These are phyloP conservation scores for Erithacus rubecula DNA, from an alignment of 2,797 vertebrate species.

Conservation along the genomic window DNA sequence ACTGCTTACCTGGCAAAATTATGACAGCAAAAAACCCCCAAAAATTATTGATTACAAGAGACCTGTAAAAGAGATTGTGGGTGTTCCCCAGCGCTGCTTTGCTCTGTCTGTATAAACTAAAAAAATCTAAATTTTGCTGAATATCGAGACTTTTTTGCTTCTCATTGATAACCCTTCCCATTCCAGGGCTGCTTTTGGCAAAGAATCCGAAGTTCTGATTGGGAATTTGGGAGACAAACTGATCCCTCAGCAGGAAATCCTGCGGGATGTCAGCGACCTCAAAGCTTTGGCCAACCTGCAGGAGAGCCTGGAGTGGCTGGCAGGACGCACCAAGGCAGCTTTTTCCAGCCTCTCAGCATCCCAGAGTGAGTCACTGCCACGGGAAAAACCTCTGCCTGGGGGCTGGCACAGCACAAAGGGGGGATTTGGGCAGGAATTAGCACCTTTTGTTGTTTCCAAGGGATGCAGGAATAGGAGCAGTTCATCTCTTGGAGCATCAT, in stretches of 20 bases:
- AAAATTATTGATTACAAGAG: no score
- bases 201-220: conserved; percentile 95
- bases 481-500: not conserved
- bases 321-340: conserved; percentile 84
- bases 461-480: not conserved
- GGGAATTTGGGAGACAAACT: conserved; percentile 97
- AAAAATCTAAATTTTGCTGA: no score
- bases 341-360: conserved; percentile 83
- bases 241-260: conserved; percentile 94
- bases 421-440: rapidly evolving
- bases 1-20: no score
- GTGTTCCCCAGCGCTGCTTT: no score
- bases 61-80: no score
- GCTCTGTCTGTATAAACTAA: no score
- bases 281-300: conserved; percentile 97
- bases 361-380: conserved; percentile 78
- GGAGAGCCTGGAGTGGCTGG: conserved; percentile 97
- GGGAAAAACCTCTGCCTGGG: not conserved
- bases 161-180: not conserved
- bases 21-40: no score
- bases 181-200: conserved; percentile 91
- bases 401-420: rapidly evolving
- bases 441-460: not conserved
- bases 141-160: no score
- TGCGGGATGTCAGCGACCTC: conserved; percentile 93